Conservation (phyloP, 2,113 vertebrate genomes). For the Thymallus thymallus region DNA sequence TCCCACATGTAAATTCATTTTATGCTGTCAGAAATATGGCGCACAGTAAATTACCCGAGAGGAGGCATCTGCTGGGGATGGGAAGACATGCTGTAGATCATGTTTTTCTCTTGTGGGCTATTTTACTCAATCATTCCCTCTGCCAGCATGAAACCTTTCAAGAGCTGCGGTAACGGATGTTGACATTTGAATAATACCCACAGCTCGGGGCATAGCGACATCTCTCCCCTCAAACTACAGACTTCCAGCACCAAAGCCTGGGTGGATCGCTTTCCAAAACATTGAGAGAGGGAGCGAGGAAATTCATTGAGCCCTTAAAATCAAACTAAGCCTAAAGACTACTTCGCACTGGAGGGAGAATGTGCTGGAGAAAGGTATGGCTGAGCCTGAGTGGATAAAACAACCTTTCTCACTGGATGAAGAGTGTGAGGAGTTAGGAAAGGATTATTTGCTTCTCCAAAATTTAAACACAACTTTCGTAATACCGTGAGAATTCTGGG, state of each 20-base stretch:
- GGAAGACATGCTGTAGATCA: neutral
- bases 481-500: slow-evolving; percentile 3
- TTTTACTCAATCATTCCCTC: neutral
- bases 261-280: neutral
- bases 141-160: neutral
- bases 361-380: neutral
- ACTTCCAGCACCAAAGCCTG: neutral
- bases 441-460: slow-evolving; percentile 2
- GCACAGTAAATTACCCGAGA: neutral
- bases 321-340: slow-evolving; percentile 16
- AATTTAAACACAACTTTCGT: neutral
- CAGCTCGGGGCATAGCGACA: neutral
- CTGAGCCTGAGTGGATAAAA: neutral
- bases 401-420: slow-evolving; percentile 1
- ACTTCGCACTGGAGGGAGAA: neutral
- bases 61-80: neutral
- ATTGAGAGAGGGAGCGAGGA: neutral
- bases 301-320: neutral
- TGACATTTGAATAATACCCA: slow-evolving; percentile 22
- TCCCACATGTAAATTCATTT: neutral
- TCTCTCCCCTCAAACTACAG: neutral
- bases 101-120: neutral
- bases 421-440: neutral
- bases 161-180: slow-evolving; percentile 3
- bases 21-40: neutral